phyloP scores from a whole-genome alignment of 2,888 invertebrate genomes.

The Habrosyne pyritoides region DNA sequence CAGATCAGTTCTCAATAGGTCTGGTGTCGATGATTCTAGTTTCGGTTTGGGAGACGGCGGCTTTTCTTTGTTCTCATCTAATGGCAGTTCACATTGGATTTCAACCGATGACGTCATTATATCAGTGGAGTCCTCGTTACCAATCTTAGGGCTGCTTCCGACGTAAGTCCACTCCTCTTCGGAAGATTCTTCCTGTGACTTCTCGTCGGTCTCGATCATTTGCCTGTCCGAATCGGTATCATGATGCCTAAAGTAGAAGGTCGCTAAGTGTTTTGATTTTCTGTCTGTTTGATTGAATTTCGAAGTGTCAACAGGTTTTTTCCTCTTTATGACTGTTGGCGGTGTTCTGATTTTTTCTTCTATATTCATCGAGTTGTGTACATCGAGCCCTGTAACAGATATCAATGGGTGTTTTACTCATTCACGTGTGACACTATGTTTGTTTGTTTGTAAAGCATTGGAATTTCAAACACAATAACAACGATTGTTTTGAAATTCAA shows the following conservation, averaged over 20 bases:
- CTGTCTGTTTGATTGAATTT: constrained; percentile 88
- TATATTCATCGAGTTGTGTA: constrained; percentile 44
- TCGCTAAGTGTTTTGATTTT: constrained; percentile 92
- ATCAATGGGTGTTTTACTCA: constrained; percentile 26
- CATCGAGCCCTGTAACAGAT: constrained; percentile 60
- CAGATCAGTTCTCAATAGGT: constrained; percentile 75
- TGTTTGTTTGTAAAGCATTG: constrained; percentile 49
- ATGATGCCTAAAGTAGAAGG: constrained; percentile 93
- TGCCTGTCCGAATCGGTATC: constrained; percentile 93
- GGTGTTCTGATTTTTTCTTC: constrained; percentile 67
- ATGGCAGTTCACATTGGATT: constrained; percentile 72
- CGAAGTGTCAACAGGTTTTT: constrained; percentile 82
- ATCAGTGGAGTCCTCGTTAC: constrained; percentile 74
- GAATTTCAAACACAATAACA: constrained; percentile 25
- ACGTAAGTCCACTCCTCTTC: constrained; percentile 87
- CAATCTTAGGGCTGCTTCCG: constrained; percentile 66
- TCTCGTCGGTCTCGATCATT: constrained; percentile 77
- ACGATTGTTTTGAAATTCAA: constrained; percentile 59
- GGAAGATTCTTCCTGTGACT: constrained; percentile 75
- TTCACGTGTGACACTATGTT: constrained; percentile 16
- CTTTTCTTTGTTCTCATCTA: constrained; percentile 62
- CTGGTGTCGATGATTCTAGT: constrained; percentile 71
- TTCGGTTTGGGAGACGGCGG: constrained; percentile 61
- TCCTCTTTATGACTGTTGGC: constrained; percentile 76
- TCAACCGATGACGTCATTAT: constrained; percentile 80